These are phyloP conservation scores for Brachionus angularis DNA, from an alignment of 1,140 invertebrate species.

Conservation along the genomic window DNA sequence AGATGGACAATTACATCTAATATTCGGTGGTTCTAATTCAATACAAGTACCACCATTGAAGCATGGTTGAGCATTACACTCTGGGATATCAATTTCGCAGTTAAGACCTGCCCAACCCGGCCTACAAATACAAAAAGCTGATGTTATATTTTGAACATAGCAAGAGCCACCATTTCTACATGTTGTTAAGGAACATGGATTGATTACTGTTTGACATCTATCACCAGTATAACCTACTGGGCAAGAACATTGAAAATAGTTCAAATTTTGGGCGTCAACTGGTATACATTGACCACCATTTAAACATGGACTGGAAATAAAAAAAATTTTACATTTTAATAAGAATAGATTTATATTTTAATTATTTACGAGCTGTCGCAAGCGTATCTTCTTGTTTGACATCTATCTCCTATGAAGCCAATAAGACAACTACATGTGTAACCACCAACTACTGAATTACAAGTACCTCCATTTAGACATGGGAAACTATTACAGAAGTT, in stretches of 20 bases:
- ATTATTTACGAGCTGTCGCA: conserved; percentile 32
- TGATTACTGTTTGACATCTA: conserved; percentile 43
- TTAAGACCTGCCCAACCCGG: conserved; percentile 26
- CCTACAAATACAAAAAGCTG: conserved; percentile 23
- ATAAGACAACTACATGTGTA: conserved; percentile 48
- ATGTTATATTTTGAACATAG: conserved; percentile 23
- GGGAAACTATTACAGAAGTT: conserved; percentile 85
- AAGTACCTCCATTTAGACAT: conserved; percentile 60
- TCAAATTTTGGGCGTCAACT: background rate
- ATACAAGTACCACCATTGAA: conserved; percentile 43
- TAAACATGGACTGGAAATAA: conserved; percentile 25
- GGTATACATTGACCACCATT: conserved; percentile 22
- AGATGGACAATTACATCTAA: conserved; percentile 64
- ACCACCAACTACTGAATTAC: conserved; percentile 45
- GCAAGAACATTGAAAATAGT: conserved; percentile 45
- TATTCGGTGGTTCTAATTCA: conserved; percentile 44
- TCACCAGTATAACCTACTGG: conserved; percentile 45
- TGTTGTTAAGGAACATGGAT: conserved; percentile 45
- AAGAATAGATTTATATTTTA: background rate
- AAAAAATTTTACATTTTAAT: background rate
- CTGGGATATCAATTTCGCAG: conserved; percentile 39
- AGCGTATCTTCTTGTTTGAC: conserved; percentile 42
- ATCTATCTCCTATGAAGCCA: conserved; percentile 30
- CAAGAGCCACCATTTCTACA: conserved; percentile 42
- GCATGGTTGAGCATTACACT: conserved; percentile 40